Conservation (phyloP, 2,797 vertebrate species). For the Apogon hyalosoma region DNA sequence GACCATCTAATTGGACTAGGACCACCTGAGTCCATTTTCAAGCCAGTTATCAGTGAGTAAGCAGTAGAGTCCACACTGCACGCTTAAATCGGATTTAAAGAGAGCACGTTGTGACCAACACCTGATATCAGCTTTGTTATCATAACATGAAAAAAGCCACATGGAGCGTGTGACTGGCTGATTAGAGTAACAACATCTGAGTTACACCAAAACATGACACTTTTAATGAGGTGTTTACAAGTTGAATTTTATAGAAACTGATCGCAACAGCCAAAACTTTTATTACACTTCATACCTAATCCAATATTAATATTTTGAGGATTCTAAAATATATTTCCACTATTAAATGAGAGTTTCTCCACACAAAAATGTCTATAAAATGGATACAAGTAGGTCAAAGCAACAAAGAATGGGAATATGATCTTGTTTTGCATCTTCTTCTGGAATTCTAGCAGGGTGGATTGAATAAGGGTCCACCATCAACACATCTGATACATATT, state of each 20-base stretch:
- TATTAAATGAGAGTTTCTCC: too few species aligned
- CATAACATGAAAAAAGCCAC: conserved; percentile 6
- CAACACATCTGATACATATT: conserved; percentile 16
- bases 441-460: background rate
- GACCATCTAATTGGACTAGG: conserved; percentile 52
- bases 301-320: too few species aligned
- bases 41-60: conserved; percentile 52
- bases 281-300: too few species aligned
- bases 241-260: background rate
- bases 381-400: background rate
- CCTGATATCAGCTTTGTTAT: conserved; percentile 32
- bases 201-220: background rate
- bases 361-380: too few species aligned
- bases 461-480: background rate
- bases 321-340: too few species aligned
- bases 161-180: background rate
- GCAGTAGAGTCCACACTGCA: conserved; percentile 4
- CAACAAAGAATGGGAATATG: background rate
- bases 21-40: conserved; percentile 72
- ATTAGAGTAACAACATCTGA: conserved; percentile 17
- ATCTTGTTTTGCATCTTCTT: conserved; percentile 5
- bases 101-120: conserved; percentile 1
- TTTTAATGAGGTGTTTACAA: background rate
- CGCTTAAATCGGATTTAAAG: conserved; percentile 30
- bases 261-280: too few species aligned